Evolutionary conservation across 2,888 invertebrate genomes (phyloP).

Genomic region (Perizoma flavofasciatum): DNA sequence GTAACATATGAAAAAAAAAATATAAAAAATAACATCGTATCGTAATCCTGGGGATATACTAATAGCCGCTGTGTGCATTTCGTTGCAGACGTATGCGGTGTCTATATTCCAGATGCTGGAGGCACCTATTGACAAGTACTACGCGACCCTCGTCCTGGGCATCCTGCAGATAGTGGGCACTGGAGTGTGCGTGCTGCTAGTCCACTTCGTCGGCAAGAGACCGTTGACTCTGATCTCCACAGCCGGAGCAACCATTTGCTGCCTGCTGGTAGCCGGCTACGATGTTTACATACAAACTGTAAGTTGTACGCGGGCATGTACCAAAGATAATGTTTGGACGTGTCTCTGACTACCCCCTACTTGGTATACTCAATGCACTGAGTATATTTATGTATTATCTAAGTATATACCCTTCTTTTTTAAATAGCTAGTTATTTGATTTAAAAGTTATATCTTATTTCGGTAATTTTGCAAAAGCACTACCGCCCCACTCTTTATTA

Average conservation of each 20-base stretch:
- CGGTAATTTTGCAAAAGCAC: no score
- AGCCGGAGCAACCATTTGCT: slow-evolving; percentile 86
- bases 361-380: no score
- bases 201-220: slow-evolving; percentile 90
- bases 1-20: no score
- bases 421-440: no score
- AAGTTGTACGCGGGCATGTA: background rate
- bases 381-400: no score
- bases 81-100: slow-evolving; percentile 87
- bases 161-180: slow-evolving; percentile 88
- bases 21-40: no score
- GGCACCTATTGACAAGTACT: slow-evolving; percentile 90
- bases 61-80: background rate
- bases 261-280: slow-evolving; percentile 85
- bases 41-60: no score
- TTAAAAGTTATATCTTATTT: no score
- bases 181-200: slow-evolving; percentile 85
- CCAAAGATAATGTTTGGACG: no score
- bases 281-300: slow-evolving; percentile 65
- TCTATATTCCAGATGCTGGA: slow-evolving; percentile 88
- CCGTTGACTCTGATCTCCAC: slow-evolving; percentile 87
- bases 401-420: no score
- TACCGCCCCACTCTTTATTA: no score
- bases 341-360: no score
- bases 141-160: slow-evolving; percentile 89